phyloP scores from a whole-genome alignment of 2,888 invertebrate species.

The Cephus spinipes region DNA sequence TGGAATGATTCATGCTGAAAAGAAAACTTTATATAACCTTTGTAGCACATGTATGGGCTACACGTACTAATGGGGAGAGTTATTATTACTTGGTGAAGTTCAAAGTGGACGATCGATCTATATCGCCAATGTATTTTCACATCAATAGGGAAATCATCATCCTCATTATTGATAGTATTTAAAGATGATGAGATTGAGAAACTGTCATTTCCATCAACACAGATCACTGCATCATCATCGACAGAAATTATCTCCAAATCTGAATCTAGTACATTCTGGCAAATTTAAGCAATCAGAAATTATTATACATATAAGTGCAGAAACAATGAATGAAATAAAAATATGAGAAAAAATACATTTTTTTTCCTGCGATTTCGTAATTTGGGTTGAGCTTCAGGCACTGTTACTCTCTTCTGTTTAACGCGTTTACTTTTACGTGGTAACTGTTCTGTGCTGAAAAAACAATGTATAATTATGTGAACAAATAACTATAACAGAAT shows the following conservation, averaged over 20 bases:
- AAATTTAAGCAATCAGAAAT: background rate
- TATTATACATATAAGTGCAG: background rate
- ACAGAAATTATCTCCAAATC: background rate
- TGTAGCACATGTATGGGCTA: background rate
- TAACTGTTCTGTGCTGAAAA: background rate
- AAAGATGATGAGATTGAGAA: background rate
- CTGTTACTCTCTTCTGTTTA: background rate
- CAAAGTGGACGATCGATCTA: slow-evolving; percentile 44
- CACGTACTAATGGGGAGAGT: background rate
- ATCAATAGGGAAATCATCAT: slow-evolving; percentile 45
- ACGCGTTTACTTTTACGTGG: background rate
- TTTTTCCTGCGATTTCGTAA: background rate
- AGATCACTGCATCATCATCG: background rate
- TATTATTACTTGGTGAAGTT: slow-evolving; percentile 39
- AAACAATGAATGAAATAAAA: background rate
- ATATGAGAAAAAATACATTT: background rate
- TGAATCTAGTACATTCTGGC: background rate
- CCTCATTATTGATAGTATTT: slow-evolving; percentile 20
- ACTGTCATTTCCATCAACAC: background rate
- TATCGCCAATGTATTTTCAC: slow-evolving; percentile 57
- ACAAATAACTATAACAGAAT: background rate
- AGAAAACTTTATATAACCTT: slow-evolving; percentile 3
- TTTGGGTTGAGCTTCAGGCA: background rate
- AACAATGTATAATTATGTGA: background rate
- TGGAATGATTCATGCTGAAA: slow-evolving; percentile 51